Conservation (phyloP, 2,113 vertebrate species). For the Cathartes aura region DNA sequence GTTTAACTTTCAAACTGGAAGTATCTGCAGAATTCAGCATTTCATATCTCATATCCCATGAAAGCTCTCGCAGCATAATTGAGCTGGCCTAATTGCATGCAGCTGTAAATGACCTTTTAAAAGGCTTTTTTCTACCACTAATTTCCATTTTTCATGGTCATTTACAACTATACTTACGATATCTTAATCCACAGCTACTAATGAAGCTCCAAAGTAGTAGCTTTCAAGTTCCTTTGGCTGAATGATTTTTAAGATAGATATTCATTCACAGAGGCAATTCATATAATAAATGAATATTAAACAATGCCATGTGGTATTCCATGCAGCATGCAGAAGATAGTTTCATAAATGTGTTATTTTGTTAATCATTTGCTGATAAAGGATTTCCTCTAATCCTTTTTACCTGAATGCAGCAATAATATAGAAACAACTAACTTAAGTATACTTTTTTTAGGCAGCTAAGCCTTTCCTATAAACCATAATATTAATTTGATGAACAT, state of each 20-base stretch:
- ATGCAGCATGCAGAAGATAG: background rate
- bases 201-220: slow-evolving; percentile 10
- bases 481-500: background rate
- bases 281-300: background rate
- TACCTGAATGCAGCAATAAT: background rate
- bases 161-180: background rate
- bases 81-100: background rate
- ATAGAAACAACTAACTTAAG: background rate
- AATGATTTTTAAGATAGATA: slow-evolving; percentile 17
- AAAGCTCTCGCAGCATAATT: background rate
- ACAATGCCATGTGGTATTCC: background rate
- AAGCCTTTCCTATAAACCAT: background rate
- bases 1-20: background rate
- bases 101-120: slow-evolving; percentile 36
- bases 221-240: slow-evolving; percentile 11
- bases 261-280: background rate
- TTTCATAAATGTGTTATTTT: background rate
- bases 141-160: slow-evolving; percentile 39
- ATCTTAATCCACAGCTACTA: slow-evolving; percentile 38
- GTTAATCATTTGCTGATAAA: background rate
- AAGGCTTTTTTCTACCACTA: slow-evolving; percentile 9
- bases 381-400: background rate
- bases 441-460: background rate
- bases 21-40: background rate
- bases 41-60: background rate